Base-by-base conservation (phyloP, 2,888 invertebrate species). In the Exocentrus adspersus region DNA sequence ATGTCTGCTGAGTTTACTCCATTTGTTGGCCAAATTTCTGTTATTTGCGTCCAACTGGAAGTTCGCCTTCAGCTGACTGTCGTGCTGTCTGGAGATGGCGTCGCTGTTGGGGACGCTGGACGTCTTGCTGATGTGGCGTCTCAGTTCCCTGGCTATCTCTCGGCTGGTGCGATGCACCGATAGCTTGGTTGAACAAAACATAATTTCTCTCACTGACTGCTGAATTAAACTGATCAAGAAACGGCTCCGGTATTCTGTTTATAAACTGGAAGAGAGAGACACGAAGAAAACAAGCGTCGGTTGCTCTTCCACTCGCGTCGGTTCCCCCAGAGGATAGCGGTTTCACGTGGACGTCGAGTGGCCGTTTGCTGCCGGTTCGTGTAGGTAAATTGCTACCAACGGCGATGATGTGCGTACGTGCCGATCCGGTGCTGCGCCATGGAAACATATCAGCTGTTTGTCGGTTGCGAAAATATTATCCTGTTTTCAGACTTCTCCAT, bases 61-160 rank as follows among this genome's bases (percentile, higher is more conserved):
- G 45, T 70, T 71, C 3, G 50, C 21, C 6, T 68, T 68, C 30
- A 72, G 64, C 42, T 74, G 72, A 37, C 51, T 64, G 7, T 75
- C 71, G 56, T 78, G 78, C 52, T 85, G 80, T 58, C 86, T 82
- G 0, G 86, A 84, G 83, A 87, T 86, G 17, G 86, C 85, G 75
- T 88, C 88, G 54, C 87, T 88, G 77, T 87, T 87, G 10, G 87
- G 85, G 48, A 86, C 86, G 76, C 86, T 87, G 14, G 86, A 85
- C 0, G 87, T 88, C 80, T 87, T 88, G 80, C 87, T 87, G 70
- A 88, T 88, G 65, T 85, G 71, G 45, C 82, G 71, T 21, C 58
- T 69, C n/a, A 76, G 51, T 42, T 77, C 75, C 43, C 72, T 75
- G 20, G 76, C 41, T 5, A 79, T 43, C 68, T 81, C 80, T 59